Base-by-base conservation (phyloP, 1,140 invertebrate genomes). In the Calephelis virginiensis region DNA sequence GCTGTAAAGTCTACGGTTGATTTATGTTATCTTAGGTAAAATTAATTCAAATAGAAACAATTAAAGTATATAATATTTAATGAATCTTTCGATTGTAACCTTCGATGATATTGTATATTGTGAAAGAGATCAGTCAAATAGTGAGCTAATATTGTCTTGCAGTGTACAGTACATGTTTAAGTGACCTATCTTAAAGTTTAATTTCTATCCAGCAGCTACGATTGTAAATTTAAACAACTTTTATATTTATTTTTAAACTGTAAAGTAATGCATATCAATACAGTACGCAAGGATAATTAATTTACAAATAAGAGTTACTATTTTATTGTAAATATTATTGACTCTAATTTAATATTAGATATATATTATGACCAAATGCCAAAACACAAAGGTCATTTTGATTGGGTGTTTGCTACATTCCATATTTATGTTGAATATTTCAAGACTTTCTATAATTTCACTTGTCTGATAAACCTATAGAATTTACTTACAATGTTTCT, bases 351-450 rank as follows among this genome's bases (percentile, higher is more conserved):
- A 88, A 88, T 85, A 80, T 84, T 88, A 89, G 82, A 85, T 80
- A 64, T 63, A 64, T 62, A 82, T 84, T 50, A 81, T 87, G 87
- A 82, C 81, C 80, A 68, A 80, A 80, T 73, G 83, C 78, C 85
- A 82, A 75, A 83, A 80, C 82, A 81, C 73, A 81, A 85, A 67
- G 85, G 83, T 86, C 83, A 81, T 85, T 85, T 83, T 80, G 82
- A 86, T 86, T 84, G 86, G 87, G 88, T 89, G 86, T 89, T 88
- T 87, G 81, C 85, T 91, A 91, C 88, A 91, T 91, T 91, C 88
- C 88, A 91, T 91, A 91, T 91, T 91, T 91, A 91, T 90, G 88
- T 90, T 90, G 86, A 89, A 82, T 86, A 83, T 83, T 86, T 86
- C 81, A 75, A 78, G 80, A 81, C 71, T 83, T 82, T 80, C 75